Base-by-base conservation (phyloP, 2,888 invertebrate species). In the Oithona nana region DNA sequence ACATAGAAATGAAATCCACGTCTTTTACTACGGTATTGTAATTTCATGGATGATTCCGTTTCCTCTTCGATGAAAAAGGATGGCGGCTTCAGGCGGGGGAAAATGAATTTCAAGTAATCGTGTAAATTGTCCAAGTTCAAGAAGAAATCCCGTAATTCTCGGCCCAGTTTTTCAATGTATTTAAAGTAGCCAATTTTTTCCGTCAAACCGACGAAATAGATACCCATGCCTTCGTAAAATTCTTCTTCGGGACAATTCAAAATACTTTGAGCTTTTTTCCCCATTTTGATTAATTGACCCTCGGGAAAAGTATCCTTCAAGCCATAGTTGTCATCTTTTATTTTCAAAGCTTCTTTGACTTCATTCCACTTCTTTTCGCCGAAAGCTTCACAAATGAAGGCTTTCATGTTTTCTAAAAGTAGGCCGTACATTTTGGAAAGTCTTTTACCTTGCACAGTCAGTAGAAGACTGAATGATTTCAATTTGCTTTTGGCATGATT, bases 121-220 rank as follows among this genome's bases (percentile, higher is more conserved):
- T 62, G 62, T 8, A 62, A 29, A 39, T 62, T 62, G 39, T 62
- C 62, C 56, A 62, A 56, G 26, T 62, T 62, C 26, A 62, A n/a
- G 24, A 62, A 56, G 26, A 62, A 62, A 56, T 62, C 54, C 6
- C 62, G 28, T n/a, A 62, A 39, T 11, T 62, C 29, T 62, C 62
- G 39, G 1, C 62, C 62, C 11, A 62, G 30, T 24, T 29, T 54
- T 24, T 54, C 24, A 16, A 62, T 28, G 30, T 57, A 30, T 28
- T 30, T 39, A 22, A 22, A n/a, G 24, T 57, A 62, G 16, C 62
- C 62, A n/a, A 56, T n/a, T 1, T 62, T 56, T 2, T 26, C 28
- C 16, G 62, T 55, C 39, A 62, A 22, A 1, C 28, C 62, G n/a
- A 62, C 56, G 48, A 62, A 62, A 39, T 30, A 20, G 6, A 29